phyloP scores from a whole-genome alignment of 2,113 vertebrate genomes.

The Eidolon helvum region DNA sequence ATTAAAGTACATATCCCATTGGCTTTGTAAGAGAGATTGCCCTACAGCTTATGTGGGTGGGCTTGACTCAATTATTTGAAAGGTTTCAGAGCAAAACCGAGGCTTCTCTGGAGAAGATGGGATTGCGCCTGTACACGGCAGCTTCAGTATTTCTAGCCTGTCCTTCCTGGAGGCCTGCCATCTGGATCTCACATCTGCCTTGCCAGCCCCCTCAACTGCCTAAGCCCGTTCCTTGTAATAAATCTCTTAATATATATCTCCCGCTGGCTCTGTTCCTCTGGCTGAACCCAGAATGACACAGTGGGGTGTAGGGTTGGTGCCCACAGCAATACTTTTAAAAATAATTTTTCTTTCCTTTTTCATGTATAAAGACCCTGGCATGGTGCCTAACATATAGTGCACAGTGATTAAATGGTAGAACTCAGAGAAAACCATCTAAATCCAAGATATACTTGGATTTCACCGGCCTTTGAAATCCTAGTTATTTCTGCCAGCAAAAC shows the following conservation, averaged over 20 bases:
- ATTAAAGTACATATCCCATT: background rate
- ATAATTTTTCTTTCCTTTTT: background rate
- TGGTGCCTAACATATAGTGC: background rate
- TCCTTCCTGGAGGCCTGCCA: background rate
- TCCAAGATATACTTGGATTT: background rate
- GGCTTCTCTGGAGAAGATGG: background rate
- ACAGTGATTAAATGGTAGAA: background rate
- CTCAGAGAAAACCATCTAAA: background rate
- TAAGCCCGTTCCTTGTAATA: background rate
- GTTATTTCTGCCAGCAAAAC: slow-evolving; percentile 11
- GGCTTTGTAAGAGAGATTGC: background rate
- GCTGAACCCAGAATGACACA: background rate
- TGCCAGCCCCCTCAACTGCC: fast-evolving
- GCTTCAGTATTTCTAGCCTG: background rate
- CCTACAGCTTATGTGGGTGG: background rate
- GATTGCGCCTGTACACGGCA: background rate
- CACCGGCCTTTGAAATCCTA: background rate
- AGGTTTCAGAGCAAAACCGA: background rate
- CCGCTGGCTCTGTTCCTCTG: background rate
- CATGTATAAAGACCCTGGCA: background rate
- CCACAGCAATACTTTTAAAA: background rate
- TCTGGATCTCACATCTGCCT: background rate
- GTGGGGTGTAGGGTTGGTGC: background rate
- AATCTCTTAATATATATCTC: background rate
- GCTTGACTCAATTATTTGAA: background rate